phyloP scores from a whole-genome alignment of 2,113 vertebrate genomes.

The Aramus guarauna region DNA sequence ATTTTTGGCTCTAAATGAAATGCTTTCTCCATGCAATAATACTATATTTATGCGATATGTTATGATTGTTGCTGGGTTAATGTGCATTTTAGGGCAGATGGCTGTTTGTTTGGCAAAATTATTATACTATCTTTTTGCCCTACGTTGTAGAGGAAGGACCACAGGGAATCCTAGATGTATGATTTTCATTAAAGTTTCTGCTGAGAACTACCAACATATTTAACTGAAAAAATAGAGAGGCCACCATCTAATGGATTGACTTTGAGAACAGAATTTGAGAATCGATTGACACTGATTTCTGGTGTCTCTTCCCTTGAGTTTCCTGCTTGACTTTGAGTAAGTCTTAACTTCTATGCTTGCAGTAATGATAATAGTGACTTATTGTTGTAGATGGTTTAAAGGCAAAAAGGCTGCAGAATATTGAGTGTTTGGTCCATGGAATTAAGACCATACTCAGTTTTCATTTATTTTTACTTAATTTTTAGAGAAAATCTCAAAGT shows the following conservation, averaged over 20 bases:
- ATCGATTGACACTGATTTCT: neutral
- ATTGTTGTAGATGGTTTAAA: neutral
- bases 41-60: neutral
- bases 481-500: neutral
- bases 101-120: neutral
- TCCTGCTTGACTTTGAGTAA: neutral
- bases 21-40: neutral
- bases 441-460: neutral
- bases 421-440: neutral
- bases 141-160: neutral
- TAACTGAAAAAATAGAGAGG: neutral
- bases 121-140: neutral
- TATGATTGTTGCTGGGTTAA: neutral
- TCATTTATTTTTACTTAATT: neutral
- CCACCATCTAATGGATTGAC: neutral
- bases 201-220: neutral
- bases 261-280: neutral
- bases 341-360: neutral
- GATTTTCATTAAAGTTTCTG: neutral
- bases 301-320: neutral
- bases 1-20: neutral
- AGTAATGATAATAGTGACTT: neutral
- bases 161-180: neutral
- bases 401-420: neutral
- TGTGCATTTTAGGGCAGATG: neutral